phyloP scores from a whole-genome alignment of 2,888 invertebrate genomes.

The Glyphotaelius pellucidus region DNA sequence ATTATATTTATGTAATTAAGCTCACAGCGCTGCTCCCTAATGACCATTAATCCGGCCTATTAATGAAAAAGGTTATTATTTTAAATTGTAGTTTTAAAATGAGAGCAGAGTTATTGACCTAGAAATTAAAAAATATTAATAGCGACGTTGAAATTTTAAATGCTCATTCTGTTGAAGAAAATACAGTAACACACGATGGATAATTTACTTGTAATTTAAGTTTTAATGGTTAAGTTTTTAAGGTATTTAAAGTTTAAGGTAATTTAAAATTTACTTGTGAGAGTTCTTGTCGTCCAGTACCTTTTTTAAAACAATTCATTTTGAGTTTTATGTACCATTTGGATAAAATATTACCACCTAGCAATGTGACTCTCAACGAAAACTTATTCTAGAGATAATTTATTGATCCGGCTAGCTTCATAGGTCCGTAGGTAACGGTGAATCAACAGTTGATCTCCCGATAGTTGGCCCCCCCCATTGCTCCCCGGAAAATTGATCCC shows the following conservation, averaged over 20 bases:
- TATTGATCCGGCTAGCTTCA: too few species aligned
- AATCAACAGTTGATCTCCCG: too few species aligned
- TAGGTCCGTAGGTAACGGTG: too few species aligned
- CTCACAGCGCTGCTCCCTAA: not conserved
- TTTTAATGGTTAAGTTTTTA: too few species aligned
- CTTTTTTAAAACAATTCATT: not conserved
- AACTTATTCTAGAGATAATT: too few species aligned
- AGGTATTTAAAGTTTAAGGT: too few species aligned
- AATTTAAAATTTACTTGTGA: too few species aligned
- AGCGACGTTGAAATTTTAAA: not conserved
- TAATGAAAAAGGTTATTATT: not conserved
- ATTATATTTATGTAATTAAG: constrained; percentile 11
- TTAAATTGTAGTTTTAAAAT: not conserved
- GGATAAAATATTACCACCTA: not conserved
- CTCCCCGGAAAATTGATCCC: too few species aligned
- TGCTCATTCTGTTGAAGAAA: not conserved
- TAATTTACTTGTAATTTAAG: too few species aligned
- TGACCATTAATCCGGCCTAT: not conserved
- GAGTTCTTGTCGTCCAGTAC: not conserved
- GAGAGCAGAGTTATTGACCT: not conserved
- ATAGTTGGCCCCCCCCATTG: too few species aligned
- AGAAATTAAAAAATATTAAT: not conserved
- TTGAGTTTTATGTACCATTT: not conserved
- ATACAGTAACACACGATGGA: not conserved
- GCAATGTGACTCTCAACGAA: too few species aligned